Percentiles rank a stretch among this genome's conserved stretches.
Conservation (phyloP, 2,888 invertebrate genomes). For the Antheraea yamamai region DNA sequence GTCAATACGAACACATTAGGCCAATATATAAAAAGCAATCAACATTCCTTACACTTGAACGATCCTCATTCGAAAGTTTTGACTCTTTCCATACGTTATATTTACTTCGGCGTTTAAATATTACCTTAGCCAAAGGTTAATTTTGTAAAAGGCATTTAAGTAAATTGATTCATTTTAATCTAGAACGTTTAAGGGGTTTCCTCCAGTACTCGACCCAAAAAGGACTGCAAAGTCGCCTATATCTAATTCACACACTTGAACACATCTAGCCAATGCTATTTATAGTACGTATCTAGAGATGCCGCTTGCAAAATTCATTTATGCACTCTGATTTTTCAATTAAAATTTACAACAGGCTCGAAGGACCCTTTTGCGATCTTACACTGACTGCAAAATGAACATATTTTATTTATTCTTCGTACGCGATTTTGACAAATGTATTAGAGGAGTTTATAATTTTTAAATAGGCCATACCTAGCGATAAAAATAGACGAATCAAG, state of each 20-base stretch:
- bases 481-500: not conserved
- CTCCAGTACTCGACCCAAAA: not conserved
- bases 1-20: not conserved
- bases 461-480: not conserved
- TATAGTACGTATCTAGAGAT: constrained; percentile 6
- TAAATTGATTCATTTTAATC: not conserved
- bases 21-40: not conserved
- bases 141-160: not conserved
- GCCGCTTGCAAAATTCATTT: not conserved
- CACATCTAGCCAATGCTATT: constrained; percentile 19
- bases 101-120: not conserved
- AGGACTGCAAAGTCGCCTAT: not conserved
- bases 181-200: not conserved
- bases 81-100: not conserved
- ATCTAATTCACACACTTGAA: constrained; percentile 9
- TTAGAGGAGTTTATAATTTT: not conserved
- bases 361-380: not conserved
- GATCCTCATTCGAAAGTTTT: not conserved
- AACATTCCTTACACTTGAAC: not conserved
- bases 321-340: not conserved
- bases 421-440: not conserved
- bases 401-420: not conserved
- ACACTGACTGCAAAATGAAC: not conserved
- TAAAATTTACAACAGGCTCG: not conserved
- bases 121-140: not conserved